Conservation (phyloP, 2,113 vertebrate genomes). For the Petrocephalus zakoni region DNA sequence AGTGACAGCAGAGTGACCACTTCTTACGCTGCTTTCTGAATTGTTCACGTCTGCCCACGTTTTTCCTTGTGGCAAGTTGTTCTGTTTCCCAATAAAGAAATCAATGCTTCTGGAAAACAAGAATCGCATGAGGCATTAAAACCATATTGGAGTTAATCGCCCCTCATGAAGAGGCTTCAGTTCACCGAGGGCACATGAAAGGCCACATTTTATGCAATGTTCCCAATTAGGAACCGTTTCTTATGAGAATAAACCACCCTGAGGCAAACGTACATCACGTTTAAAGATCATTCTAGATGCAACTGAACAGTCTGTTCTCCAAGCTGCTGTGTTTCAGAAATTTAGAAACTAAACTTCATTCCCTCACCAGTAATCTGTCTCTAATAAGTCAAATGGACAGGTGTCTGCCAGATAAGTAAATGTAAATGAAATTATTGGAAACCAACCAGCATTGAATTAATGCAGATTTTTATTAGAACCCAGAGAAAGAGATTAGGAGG, state of each 20-base stretch:
- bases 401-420: not conserved
- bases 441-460: not conserved
- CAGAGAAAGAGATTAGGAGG: not conserved
- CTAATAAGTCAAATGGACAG: not conserved
- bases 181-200: not conserved
- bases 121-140: conserved; percentile 30
- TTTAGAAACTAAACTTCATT: not conserved
- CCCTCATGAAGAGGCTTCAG: conserved; percentile 34
- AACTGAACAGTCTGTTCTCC: not conserved
- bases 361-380: not conserved
- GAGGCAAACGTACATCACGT: not conserved
- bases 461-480: not conserved
- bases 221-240: conserved; percentile 55
- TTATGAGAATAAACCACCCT: not conserved
- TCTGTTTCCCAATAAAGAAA: conserved; percentile 17
- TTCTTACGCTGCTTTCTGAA: not conserved
- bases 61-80: conserved; percentile 34
- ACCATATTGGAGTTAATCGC: conserved; percentile 31
- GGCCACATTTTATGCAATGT: conserved; percentile 48
- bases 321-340: not conserved
- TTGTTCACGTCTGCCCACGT: not conserved
- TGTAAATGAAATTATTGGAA: not conserved
- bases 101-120: not conserved
- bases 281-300: not conserved
- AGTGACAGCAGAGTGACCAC: too few relatives aligned